Percentiles rank a stretch among this genome's conserved stretches.
Conservation (phyloP, 2,888 invertebrate species). For the Philereme vetulata region DNA sequence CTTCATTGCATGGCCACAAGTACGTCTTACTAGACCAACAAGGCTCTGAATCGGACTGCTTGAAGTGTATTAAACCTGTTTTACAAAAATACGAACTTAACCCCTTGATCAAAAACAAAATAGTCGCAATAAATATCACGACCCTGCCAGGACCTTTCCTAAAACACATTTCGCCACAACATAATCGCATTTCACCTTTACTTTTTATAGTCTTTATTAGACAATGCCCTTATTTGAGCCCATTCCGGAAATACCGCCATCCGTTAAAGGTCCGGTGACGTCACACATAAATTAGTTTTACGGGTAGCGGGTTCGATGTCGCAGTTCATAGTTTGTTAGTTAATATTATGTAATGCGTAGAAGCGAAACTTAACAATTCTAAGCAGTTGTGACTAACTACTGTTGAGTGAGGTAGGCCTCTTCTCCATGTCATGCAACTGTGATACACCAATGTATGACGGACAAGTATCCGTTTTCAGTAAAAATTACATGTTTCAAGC, state of each 20-base stretch:
- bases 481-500: no score
- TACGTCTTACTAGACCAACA: no score
- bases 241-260: slow-evolving; percentile 30
- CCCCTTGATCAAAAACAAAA: no score
- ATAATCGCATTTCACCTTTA: slow-evolving; percentile 10
- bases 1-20: no score
- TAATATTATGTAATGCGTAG: not conserved
- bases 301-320: slow-evolving; percentile 29
- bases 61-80: no score
- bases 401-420: no score
- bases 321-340: not conserved
- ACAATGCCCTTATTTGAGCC: slow-evolving; percentile 21
- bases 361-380: slow-evolving; percentile 5
- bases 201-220: slow-evolving; percentile 21
- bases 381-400: no score
- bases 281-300: slow-evolving; percentile 39
- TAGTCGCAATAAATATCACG: not conserved
- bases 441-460: no score
- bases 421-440: no score
- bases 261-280: slow-evolving; percentile 32
- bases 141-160: not conserved
- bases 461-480: no score
- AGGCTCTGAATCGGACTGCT: no score
- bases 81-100: no score
- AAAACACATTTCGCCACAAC: slow-evolving; percentile 3